Evolutionary conservation across 2,797 vertebrate species (phyloP).

Genomic region (Tapirus indicus): DNA sequence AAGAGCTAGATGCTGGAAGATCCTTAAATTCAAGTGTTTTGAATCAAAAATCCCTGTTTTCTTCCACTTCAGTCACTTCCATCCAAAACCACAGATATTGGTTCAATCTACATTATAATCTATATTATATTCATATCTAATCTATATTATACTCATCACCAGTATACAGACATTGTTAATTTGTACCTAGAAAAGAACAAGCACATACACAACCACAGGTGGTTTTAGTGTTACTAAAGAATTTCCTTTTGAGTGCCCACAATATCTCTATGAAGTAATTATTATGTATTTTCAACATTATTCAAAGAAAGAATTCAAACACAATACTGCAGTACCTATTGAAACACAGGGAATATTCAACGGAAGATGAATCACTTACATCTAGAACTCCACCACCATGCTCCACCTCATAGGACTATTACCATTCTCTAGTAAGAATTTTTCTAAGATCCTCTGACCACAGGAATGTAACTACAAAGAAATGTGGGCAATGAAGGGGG

Average conservation of each 20-base stretch:
- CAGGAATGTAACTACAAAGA: not conserved
- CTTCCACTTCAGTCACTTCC: not conserved
- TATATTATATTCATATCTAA: too few species aligned
- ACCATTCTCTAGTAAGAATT: not conserved
- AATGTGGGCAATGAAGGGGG: not conserved
- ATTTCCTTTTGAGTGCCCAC: not conserved
- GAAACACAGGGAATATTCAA: not conserved
- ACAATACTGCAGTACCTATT: not conserved
- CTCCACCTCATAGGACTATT: not conserved
- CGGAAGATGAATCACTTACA: not conserved
- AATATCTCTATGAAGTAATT: not conserved
- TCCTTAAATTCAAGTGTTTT: not conserved
- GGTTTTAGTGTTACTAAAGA: not conserved
- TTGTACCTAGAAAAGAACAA: not conserved
- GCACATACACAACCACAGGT: not conserved
- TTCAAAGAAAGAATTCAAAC: slow-evolving; percentile 6
- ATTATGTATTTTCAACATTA: not conserved
- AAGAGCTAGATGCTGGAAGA: not conserved
- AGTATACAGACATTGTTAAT: not conserved
- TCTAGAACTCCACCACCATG: not conserved
- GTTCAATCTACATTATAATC: not conserved
- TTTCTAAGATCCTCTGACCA: not conserved
- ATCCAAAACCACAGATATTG: not conserved
- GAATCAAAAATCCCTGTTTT: not conserved
- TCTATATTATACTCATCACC: not conserved